A percentile compares a stretch with the other conserved stretches of the same genome.
Evolutionary conservation across 2,797 vertebrate genomes (phyloP).

Genomic region (Gobio occitaniae): DNA sequence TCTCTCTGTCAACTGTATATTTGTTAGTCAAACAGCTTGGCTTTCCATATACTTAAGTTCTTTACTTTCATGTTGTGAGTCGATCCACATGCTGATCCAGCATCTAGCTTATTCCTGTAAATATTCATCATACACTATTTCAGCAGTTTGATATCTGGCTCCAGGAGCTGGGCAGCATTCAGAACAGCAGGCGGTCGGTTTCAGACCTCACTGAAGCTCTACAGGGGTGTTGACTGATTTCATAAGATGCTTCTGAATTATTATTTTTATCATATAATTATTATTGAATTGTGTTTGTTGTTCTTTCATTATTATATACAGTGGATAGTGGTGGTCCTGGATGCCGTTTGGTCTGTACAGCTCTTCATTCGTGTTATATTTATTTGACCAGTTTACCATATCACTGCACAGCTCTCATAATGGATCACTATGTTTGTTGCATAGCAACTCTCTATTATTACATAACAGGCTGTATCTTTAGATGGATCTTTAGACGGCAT

Average conservation of each 20-base stretch:
- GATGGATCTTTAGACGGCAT: neutral
- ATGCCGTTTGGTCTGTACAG: neutral
- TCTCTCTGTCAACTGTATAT: conserved; percentile 39
- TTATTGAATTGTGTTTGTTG: neutral
- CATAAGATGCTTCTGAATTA: neutral
- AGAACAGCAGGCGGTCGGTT: conserved; percentile 8
- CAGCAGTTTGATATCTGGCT: conserved; percentile 54
- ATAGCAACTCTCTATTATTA: neutral
- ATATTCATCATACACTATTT: conserved; percentile 53
- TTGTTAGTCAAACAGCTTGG: conserved; percentile 33
- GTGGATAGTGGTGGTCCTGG: neutral
- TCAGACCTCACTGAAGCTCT: neutral
- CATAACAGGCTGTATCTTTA: neutral
- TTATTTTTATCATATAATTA: neutral
- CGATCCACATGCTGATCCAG: neutral
- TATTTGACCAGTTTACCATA: neutral
- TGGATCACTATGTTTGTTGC: neutral
- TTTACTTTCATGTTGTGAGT: conserved; percentile 25
- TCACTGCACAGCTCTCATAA: neutral
- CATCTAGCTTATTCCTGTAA: conserved; percentile 20
- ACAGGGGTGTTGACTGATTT: neutral
- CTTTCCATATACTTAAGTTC: conserved; percentile 26
- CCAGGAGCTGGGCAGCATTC: conserved; percentile 41
- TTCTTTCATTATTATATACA: neutral
- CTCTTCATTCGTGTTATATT: neutral